Evolutionary conservation across 2,888 invertebrate genomes (phyloP), one percentile per base, ranked within the genome.

Genomic region (Papilio demoleus): DNA sequence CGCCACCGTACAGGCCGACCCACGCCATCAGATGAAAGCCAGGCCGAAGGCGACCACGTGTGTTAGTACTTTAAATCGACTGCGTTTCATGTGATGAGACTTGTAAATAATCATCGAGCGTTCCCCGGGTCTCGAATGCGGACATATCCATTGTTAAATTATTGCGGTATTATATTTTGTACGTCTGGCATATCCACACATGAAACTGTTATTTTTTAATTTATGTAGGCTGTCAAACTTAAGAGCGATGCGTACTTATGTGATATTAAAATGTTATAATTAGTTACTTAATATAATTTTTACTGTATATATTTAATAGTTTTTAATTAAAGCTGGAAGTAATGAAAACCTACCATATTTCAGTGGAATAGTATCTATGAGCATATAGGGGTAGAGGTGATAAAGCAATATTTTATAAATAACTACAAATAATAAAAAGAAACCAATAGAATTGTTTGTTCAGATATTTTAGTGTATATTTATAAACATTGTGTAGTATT

Each of bases 1-100:
- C 93, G 8, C 93, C 93, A 19, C 93, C 93, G 4, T 93, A 93
- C 81, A 86, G 92, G 77, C 91, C 92, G 42, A 86, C 87, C 11
- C 91, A 92, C 76, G 84, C 89, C 77, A 90, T 93, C 87, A 93
- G 93, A 87, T 93, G 93, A 93, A 89, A 83, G 78, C 79, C 79
- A 79, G 71, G 79, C 78, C 74, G 74, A 72, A 74, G 70, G 74
- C 71, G 4, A 19, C 17, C 42, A 19, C 17, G 42, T 75, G 78
- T 82, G 86, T 79, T 80, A 66, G 66, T 66, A 84, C 87, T 87
- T 86, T 88, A 88, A 88, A 89, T 86, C 88, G 88, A 90, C 91
- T 91, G 90, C 88, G 89, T 90, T 90, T 88, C 91, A 85, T 90
- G 88, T 88, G 85, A 87, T 85, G 87, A 87, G 85, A 87, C 84